These are phyloP conservation scores for Trogon surrucura DNA, from an alignment of 2,113 vertebrate genomes.

Conservation along the genomic window DNA sequence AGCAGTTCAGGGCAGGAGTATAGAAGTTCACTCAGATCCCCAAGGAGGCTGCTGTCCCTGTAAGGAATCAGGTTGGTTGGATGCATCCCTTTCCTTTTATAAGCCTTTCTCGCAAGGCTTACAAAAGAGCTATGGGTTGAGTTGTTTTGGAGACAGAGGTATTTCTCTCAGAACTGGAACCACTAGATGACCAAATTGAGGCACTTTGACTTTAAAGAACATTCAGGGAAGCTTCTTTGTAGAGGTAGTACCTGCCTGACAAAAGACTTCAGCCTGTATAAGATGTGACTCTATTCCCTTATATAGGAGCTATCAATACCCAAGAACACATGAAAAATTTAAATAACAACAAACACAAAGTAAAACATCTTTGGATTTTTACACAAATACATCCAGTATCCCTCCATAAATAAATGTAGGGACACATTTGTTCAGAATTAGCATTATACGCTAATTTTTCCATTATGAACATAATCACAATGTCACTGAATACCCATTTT, in stretches of 20 bases:
- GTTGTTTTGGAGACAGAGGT: background rate
- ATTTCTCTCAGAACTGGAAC: background rate
- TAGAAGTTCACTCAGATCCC: background rate
- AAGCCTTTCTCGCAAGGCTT: background rate
- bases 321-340: background rate
- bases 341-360: background rate
- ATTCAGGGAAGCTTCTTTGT: background rate
- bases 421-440: rapidly evolving
- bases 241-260: background rate
- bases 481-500: background rate
- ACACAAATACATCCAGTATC: background rate
- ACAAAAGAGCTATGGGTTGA: background rate
- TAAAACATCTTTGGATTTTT: background rate
- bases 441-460: background rate
- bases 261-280: background rate
- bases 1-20: background rate
- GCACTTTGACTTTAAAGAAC: background rate
- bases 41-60: background rate
- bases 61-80: background rate
- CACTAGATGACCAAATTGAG: background rate
- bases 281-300: background rate
- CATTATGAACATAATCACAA: background rate
- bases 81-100: background rate
- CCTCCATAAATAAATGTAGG: background rate
- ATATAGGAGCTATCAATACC: background rate